Base-by-base conservation (phyloP, 2,113 vertebrate genomes). In the Coptodon bakossiorum region DNA sequence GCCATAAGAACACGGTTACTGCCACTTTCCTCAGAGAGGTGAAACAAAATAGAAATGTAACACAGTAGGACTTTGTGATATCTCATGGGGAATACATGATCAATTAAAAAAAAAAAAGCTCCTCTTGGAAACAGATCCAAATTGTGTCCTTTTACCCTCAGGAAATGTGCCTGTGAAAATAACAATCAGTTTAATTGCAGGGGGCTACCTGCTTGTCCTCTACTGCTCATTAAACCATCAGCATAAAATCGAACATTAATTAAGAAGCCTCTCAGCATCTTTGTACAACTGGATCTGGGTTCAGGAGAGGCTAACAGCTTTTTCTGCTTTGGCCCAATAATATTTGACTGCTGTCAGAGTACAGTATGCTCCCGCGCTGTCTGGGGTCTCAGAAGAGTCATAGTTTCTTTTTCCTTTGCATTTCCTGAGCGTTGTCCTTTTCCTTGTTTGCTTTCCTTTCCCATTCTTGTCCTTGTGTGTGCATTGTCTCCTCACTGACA, bases 181-280 rank as follows among this genome's bases (percentile, higher is more conserved):
- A 92, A 91, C 90, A 86, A 88, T 93, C 85, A 66, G 85, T 93
- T 91, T 88, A 91, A 95, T 91, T 92, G 88, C 86, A 81, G 76
- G 43, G 40, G 82, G 63, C 19, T 80, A 9, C 43, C 71, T 76
- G 9, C 40, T 13, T 34, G 53, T 80, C 88, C 90, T 76, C 16
- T 6, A 38, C 80, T 88, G 83, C 91, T 92, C 85, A 90, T 95
- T 92, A 94, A 92, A 90, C 63, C 73, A 89, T 85, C 88, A 93
- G 56, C 87, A 87, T 50, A 81, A 63, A 84, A 96, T 95, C 91
- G 89, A 96, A 94, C 87, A 86, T 89, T 93, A 91, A 95, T 96
- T 94, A 95, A 91, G 91, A 89, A 80, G 53, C 40, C 63, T 59
- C 16, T 29, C 29, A 16, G 48, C 52, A 19, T 40, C 80, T 81